A percentile compares a stretch with the other conserved stretches of the same genome.
These are phyloP conservation scores for Apoda limacodes DNA, from an alignment of 2,888 invertebrate species.

Conservation along the genomic window DNA sequence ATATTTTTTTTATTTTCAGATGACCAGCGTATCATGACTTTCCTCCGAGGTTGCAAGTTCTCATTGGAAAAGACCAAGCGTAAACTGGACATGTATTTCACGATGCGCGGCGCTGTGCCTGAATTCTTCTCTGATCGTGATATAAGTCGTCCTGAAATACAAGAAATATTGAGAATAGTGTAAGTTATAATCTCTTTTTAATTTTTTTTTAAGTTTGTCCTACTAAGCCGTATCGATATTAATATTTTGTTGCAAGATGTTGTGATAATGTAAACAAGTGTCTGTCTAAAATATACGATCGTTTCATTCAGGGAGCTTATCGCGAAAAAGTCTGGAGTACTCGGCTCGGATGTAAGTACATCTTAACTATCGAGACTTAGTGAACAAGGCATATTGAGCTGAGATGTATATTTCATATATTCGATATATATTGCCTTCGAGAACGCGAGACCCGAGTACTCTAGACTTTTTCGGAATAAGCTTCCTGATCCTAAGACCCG, in stretches of 20 bases:
- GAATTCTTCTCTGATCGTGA: constrained; percentile 86
- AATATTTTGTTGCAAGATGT: too few species aligned
- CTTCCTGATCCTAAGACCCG: neutral
- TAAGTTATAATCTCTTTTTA: constrained; percentile 50
- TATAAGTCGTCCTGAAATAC: constrained; percentile 77
- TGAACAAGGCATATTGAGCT: too few species aligned
- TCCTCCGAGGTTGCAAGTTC: constrained; percentile 88
- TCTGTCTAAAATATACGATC: too few species aligned
- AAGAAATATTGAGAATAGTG: constrained; percentile 76
- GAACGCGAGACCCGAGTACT: too few species aligned
- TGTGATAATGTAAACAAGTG: too few species aligned
- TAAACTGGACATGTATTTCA: constrained; percentile 90
- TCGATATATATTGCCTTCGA: neutral
- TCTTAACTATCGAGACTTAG: too few species aligned
- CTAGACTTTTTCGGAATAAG: constrained; percentile 3
- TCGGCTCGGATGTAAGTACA: too few species aligned
- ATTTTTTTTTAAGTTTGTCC: neutral
- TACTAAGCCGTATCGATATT: too few species aligned
- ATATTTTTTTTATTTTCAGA: constrained; percentile 68
- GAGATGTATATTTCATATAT: too few species aligned
- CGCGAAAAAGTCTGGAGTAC: too few species aligned
- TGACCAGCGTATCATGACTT: constrained; percentile 82
- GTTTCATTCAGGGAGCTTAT: too few species aligned
- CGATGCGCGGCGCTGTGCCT: constrained; percentile 84
- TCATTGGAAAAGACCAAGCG: constrained; percentile 87